phyloP scores from a whole-genome alignment of 2,888 invertebrate genomes.

The Biston betularia region DNA sequence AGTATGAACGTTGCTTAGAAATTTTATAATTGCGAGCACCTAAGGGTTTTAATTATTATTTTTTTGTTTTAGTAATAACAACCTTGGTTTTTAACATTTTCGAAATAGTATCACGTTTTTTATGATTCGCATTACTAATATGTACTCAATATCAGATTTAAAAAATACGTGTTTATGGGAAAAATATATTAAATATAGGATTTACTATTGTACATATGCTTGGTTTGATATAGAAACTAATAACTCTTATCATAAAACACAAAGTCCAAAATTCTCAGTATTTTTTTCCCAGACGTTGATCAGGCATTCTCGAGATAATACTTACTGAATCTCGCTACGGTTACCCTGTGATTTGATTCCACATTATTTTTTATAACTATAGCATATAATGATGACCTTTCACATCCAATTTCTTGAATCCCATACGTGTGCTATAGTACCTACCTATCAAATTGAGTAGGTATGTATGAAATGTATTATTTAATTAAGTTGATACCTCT shows the following conservation, averaged over 20 bases:
- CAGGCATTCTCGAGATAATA: slow-evolving; percentile 44
- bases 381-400: slow-evolving; percentile 47
- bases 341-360: slow-evolving; percentile 50
- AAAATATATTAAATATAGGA: too few relatives aligned
- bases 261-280: background rate
- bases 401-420: slow-evolving; percentile 36
- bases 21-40: too few relatives aligned
- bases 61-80: too few relatives aligned
- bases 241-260: background rate
- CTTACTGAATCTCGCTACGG: slow-evolving; percentile 45
- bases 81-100: too few relatives aligned
- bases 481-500: too few relatives aligned
- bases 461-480: background rate
- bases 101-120: too few relatives aligned
- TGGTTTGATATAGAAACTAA: background rate
- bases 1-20: too few relatives aligned
- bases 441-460: background rate
- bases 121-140: too few relatives aligned
- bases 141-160: too few relatives aligned
- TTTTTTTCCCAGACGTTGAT: slow-evolving; percentile 10
- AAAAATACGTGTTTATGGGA: too few relatives aligned
- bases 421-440: background rate
- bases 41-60: too few relatives aligned
- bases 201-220: too few relatives aligned
- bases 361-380: slow-evolving; percentile 55